Evolutionary conservation across 2,113 vertebrate genomes (phyloP), one percentile per base, ranked within the genome.

Genomic region (Anser brachyrhynchus): DNA sequence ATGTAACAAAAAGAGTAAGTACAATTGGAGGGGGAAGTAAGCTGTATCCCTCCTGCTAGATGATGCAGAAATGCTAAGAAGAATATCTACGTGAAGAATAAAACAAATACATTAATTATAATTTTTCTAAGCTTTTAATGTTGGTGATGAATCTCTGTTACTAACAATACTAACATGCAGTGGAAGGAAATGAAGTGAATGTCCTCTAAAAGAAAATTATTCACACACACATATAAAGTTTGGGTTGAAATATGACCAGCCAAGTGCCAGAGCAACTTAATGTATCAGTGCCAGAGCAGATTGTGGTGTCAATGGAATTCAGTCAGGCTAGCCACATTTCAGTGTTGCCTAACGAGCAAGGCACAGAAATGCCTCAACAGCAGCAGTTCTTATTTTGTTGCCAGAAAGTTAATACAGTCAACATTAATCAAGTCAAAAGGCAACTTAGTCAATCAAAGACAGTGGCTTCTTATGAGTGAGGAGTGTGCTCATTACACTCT

Each of bases 241-340:
- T 76, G 39, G 3, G 13, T 26, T 72, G 17, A 52, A 66, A 26
- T 51, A 37, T 44, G 17, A 52, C 65, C 11, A 26, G 6, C 4
- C 9, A 71, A 64, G 69, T 11, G 15, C 25, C 64, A 81, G 74
- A 72, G 37, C 1, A 1, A 66, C 15, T 73, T 81, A 54, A 74
- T 0, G 0, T 28, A 31, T 65, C 33, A 4, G 31, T 67, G 57
- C 21, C 59, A 44, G 52, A 65, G 69, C 14, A 84, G 35, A 80
- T 9, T 69, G 11, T 18, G 3, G 0, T 76, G 72, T 64, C 29
- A 67, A 29, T 4, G 5, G 13, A 92, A 66, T 82, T 67, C 35
- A 6, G 9, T 72, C 59, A 59, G 20, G 41, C 21, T 6, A 49
- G 46, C 5, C 75, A 70, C 19, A 52, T 51, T 80, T 61, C 72